These are phyloP conservation scores for Pheucticus melanocephalus DNA, from an alignment of 2,113 vertebrate genomes.

Conservation along the genomic window DNA sequence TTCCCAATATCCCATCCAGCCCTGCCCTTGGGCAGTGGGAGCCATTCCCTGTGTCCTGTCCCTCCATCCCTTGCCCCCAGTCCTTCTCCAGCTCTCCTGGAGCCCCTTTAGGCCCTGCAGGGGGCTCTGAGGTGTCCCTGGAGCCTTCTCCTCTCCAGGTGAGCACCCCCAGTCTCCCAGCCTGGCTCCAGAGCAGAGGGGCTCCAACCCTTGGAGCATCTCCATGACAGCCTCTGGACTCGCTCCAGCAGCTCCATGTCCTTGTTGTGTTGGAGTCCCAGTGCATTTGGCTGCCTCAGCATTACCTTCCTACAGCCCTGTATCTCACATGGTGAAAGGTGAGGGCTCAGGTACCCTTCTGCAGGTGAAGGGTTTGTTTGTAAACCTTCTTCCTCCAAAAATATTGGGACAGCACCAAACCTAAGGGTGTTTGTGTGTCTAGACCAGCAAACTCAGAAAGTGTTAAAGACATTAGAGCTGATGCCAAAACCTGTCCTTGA, in stretches of 20 bases:
- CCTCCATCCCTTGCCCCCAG: too few relatives aligned
- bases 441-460: background rate
- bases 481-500: background rate
- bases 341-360: too few relatives aligned
- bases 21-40: too few relatives aligned
- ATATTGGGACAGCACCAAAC: background rate
- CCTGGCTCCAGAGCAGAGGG: too few relatives aligned
- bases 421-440: background rate
- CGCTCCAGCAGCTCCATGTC: too few relatives aligned
- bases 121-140: too few relatives aligned
- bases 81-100: too few relatives aligned
- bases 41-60: too few relatives aligned
- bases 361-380: background rate
- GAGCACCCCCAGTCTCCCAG: too few relatives aligned
- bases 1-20: too few relatives aligned
- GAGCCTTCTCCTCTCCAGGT: too few relatives aligned
- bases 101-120: too few relatives aligned
- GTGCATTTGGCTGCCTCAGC: background rate
- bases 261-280: background rate
- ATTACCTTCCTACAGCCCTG: background rate
- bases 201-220: background rate
- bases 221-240: background rate
- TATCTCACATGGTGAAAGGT: background rate
- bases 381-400: background rate
- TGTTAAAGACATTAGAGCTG: background rate